Evolutionary conservation across 2,888 invertebrate species (phyloP), one percentile per base, ranked within the genome.

Genomic region (Tenthredo distinguenda): DNA sequence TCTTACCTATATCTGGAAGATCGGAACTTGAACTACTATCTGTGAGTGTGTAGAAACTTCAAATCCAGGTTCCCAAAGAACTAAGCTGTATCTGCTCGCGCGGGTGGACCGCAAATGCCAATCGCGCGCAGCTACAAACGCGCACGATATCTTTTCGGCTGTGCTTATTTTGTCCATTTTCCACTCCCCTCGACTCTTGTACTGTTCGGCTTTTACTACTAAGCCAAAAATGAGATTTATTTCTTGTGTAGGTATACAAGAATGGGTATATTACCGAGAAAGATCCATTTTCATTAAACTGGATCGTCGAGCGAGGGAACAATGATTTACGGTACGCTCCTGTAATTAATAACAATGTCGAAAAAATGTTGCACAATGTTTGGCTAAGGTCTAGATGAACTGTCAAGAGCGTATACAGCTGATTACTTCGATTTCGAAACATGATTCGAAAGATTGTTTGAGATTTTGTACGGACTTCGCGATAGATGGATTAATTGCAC

Each of bases 141-240:
- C 34, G 68, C 68, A 7, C 6, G 34, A 68, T 68, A 15, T 18
- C 9, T 26, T 26, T 21, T 62, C 26, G 55, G 26, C 40, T 40
- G 68, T 71, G 68, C 55, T 82, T 55, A 72, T 55, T 72, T 85
- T 62, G 55, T 82, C 58, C 76, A 81, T 82, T 82, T 40, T 58
- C 68, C 55, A 62, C 81, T 82, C 62, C 81, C 50, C 85, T 85
- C 26, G 31, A 12, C 34, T 68, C 18, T 34, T 18, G 2, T 34
- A 34, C 68, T 34, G 15, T 18, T 5, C 15, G 34, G 34, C 15
- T 34, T 68, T 34, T 68, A 15, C 34, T 68, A 26, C 31, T 34
- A 18, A 9, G 18, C 68, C 68, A 12, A 68, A 15, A 12, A 68
- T 4, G 4, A 68, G 5, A 31, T 68, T 68, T 18, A 15, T 68